phyloP scores from a whole-genome alignment of 2,888 invertebrate species.

The Himalopsyche japonica region DNA sequence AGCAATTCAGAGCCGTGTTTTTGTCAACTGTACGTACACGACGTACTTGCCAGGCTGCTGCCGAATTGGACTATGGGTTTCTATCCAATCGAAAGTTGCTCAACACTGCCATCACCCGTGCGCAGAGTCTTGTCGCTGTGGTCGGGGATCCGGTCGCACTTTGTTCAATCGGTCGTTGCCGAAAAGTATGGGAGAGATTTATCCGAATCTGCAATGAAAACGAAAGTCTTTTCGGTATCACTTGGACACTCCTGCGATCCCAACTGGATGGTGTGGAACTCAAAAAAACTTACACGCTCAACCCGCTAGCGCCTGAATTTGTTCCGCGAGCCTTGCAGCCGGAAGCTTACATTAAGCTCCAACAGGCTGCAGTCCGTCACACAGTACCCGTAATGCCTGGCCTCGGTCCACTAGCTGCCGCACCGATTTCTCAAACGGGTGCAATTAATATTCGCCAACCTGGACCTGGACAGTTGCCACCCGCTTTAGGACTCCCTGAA shows the following conservation, averaged over 20 bases:
- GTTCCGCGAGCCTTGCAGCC: conserved; percentile 65
- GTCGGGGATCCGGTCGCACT: conserved; percentile 84
- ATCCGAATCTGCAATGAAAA: conserved; percentile 73
- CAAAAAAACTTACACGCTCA: conserved; percentile 75
- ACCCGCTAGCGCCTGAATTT: conserved; percentile 81
- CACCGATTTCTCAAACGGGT: conserved; percentile 31
- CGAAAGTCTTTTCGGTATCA: conserved; percentile 72
- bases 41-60: conserved; percentile 66
- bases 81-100: conserved; percentile 79
- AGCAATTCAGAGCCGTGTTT: conserved; percentile 82
- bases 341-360: conserved; percentile 52
- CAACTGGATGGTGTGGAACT: conserved; percentile 75
- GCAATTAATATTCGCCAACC: conserved; percentile 26
- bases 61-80: conserved; percentile 75
- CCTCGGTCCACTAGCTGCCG: conserved; percentile 15
- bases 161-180: conserved; percentile 78
- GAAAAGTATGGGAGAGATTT: conserved; percentile 80
- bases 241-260: conserved; percentile 68
- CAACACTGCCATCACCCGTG: conserved; percentile 81
- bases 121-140: conserved; percentile 80
- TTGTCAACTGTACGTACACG: conserved; percentile 75
- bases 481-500: conserved; percentile 30
- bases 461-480: conserved; percentile 28
- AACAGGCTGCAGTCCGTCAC: conserved; percentile 42
- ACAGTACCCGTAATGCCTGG: conserved; percentile 12